Conservation (phyloP, 2,113 vertebrate species). For the Phylloscopus trochiloides region DNA sequence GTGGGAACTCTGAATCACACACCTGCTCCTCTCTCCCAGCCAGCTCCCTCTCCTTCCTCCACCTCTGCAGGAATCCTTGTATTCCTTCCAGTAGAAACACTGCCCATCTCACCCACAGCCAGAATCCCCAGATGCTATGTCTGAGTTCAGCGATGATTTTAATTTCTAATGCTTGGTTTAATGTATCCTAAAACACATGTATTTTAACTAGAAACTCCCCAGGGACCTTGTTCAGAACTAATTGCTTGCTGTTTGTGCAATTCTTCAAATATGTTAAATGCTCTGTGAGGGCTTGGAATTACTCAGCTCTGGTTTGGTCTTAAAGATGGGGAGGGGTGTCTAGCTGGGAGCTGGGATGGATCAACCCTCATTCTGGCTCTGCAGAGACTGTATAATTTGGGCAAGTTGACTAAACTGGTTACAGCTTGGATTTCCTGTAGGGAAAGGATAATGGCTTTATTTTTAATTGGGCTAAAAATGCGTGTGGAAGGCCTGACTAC, state of each 20-base stretch:
- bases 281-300: background rate
- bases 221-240: constrained; percentile 16
- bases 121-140: background rate
- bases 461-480: constrained; percentile 47
- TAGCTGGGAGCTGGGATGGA: background rate
- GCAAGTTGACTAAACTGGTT: background rate
- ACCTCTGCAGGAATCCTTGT: background rate
- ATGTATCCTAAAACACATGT: background rate
- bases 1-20: background rate
- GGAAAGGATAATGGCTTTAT: constrained; percentile 13
- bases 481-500: background rate
- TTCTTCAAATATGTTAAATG: constrained; percentile 36
- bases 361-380: background rate
- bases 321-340: background rate
- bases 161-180: background rate
- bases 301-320: background rate
- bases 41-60: background rate
- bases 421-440: constrained; percentile 15
- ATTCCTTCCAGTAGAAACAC: rapidly evolving
- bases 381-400: background rate
- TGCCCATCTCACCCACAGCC: background rate
- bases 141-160: constrained; percentile 10
- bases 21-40: background rate
- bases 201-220: constrained; percentile 38
- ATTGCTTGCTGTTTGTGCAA: constrained; percentile 42